Base-by-base conservation (phyloP, 2,888 invertebrate species). In the Aricia artaxerxes region DNA sequence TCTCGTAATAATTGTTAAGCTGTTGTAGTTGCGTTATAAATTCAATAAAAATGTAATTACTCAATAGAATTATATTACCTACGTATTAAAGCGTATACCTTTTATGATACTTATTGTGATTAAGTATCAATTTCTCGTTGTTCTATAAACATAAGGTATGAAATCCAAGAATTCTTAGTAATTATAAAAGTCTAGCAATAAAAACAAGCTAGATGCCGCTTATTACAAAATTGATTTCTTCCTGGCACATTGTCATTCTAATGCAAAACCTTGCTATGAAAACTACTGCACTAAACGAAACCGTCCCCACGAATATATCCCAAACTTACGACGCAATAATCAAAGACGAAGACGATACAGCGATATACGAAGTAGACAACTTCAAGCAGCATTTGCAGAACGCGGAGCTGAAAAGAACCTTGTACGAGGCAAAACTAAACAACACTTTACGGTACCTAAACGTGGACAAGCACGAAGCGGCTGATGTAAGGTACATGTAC, bases 361-460 rank as follows among this genome's bases (percentile, higher is more conserved):
- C 77, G 49, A 78, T 83, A 0, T 80, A 86, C 4, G 84, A 86
- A 31, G 75, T 81, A 0, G 78, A 84, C 2, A 83, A 82, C 7
- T 75, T 84, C 0, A 81, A 79, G 31, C 82, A 83, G 35, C 77
- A 86, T 5, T 81, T 84, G 1, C 73, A 80, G 0, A 57, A 78
- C 6, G 83, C 83, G 0, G 80, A 82, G 78, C 80, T 73, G 11
- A 81, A 82, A 13, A 79, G 81, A 31, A 31, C 60, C 2, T 24
- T 78, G 5, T 77, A 77, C 1, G 73, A 80, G 78, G 73, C 4
- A 7, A 79, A 79, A 61, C 44, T 80, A 0, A 79, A 81, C 24
- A 79, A 79, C 49, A 73, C 78, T 24, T 53, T 73, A 6, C 40
- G 72, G 9, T 78, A 73, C 3, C 6, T 38, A 13, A 16, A 49